These are phyloP conservation scores for Crocuta crocuta DNA, from an alignment of 2,113 vertebrate species.

Conservation along the genomic window DNA sequence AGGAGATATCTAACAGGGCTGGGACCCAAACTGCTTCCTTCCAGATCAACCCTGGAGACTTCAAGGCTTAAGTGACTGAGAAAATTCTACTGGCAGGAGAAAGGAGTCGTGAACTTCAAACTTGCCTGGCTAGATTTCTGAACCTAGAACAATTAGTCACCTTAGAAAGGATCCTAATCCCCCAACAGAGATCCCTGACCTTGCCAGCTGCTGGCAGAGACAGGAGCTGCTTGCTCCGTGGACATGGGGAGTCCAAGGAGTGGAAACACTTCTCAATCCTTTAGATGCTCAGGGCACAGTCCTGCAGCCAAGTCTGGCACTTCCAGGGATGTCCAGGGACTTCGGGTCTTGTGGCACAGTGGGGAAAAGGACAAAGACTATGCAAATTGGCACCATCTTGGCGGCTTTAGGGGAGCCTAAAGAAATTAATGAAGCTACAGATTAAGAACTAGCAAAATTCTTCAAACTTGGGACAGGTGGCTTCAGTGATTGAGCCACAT, in stretches of 20 bases:
- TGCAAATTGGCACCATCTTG: neutral
- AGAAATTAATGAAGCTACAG: neutral
- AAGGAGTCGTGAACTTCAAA: neutral
- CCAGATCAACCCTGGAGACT: neutral
- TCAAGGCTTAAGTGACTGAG: neutral
- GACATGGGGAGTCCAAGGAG: neutral
- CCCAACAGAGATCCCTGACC: fast-evolving
- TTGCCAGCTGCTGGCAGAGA: neutral
- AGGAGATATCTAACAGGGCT: neutral
- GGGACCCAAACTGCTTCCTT: neutral
- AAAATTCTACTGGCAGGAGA: neutral
- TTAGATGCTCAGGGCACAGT: neutral
- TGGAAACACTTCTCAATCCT: neutral
- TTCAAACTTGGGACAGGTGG: neutral
- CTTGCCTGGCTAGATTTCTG: neutral
- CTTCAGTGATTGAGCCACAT: neutral
- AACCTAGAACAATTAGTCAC: neutral
- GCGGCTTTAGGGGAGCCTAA: neutral
- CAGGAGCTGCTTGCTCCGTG: neutral
- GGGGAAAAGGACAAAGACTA: neutral
- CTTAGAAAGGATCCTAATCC: neutral
- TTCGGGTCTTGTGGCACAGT: neutral
- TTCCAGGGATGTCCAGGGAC: neutral
- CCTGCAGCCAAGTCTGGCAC: neutral
- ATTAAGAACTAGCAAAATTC: neutral